phyloP scores from a whole-genome alignment of 2,888 invertebrate genomes.

The Dermolepida albohirtum region DNA sequence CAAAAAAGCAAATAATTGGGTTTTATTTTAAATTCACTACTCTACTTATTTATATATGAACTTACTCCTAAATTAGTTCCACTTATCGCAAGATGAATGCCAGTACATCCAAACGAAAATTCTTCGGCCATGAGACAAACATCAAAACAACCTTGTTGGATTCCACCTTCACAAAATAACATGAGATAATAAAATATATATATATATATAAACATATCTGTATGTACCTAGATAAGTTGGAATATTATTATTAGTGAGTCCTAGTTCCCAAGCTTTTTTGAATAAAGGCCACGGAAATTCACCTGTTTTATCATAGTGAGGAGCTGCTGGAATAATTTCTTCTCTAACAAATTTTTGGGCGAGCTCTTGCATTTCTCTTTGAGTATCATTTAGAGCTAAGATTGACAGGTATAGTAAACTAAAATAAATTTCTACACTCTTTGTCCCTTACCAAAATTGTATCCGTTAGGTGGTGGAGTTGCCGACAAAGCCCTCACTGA shows the following conservation, averaged over 20 bases:
- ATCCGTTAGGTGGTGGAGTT: conserved; percentile 44
- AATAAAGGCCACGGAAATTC: conserved; percentile 95
- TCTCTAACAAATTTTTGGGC: conserved; percentile 90
- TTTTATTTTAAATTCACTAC: not conserved
- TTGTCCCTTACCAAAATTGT: conserved; percentile 46
- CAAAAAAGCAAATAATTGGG: too few relatives aligned
- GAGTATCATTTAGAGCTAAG: conserved; percentile 74
- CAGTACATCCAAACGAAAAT: conserved; percentile 90
- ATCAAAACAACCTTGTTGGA: conserved; percentile 78
- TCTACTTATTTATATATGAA: not conserved
- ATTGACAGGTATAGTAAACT: not conserved
- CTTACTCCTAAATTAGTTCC: conserved; percentile 83
- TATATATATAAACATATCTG: not conserved
- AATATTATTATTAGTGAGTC: conserved; percentile 86
- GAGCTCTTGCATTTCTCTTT: conserved; percentile 79
- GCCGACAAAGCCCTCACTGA: conserved; percentile 43
- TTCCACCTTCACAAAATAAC: conserved; percentile 71
- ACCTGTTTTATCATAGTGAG: conserved; percentile 87
- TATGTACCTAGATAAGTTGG: conserved; percentile 77
- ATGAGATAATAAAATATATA: not conserved
- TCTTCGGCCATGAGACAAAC: conserved; percentile 87
- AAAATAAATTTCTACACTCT: too few relatives aligned
- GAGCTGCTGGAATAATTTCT: conserved; percentile 90
- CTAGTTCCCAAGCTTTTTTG: conserved; percentile 90
- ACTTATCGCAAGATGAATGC: conserved; percentile 88